phyloP scores from a whole-genome alignment of 2,888 invertebrate genomes.

The Dryobotodes eremita region DNA sequence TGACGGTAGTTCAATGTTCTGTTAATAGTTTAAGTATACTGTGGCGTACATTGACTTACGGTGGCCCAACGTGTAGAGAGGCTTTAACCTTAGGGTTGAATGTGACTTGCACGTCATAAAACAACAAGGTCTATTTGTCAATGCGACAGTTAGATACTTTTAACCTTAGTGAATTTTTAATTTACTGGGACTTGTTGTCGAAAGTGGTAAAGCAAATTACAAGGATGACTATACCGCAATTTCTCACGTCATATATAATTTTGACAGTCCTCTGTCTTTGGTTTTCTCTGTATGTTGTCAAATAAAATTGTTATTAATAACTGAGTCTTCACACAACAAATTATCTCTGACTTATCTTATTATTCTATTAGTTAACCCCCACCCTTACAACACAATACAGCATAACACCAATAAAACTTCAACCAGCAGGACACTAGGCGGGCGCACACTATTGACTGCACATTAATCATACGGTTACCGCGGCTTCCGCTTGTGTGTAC shows the following conservation, averaged over 20 bases:
- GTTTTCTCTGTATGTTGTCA: no score
- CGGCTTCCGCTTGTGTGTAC: slow-evolving; percentile 68
- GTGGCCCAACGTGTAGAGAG: no score
- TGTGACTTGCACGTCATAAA: not conserved
- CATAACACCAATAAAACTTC: slow-evolving; percentile 44
- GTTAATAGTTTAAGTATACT: no score
- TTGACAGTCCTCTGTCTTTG: not conserved
- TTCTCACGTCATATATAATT: not conserved
- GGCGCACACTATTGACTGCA: slow-evolving; percentile 57
- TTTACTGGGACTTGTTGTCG: not conserved
- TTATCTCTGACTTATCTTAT: slow-evolving; percentile 1
- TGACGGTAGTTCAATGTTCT: no score
- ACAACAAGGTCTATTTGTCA: not conserved
- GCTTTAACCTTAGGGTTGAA: not conserved
- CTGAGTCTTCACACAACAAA: not conserved
- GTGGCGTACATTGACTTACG: no score
- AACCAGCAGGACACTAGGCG: slow-evolving; percentile 55
- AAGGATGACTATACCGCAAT: no score
- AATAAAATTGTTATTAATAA: not conserved
- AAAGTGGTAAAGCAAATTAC: not conserved
- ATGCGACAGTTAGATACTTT: not conserved
- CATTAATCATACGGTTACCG: slow-evolving; percentile 66
- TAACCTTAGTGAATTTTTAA: not conserved
- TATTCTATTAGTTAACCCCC: slow-evolving; percentile 23
- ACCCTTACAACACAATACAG: slow-evolving; percentile 32